Base-by-base conservation (phyloP, 2,113 vertebrate genomes). In the Budorcas taxicolor region DNA sequence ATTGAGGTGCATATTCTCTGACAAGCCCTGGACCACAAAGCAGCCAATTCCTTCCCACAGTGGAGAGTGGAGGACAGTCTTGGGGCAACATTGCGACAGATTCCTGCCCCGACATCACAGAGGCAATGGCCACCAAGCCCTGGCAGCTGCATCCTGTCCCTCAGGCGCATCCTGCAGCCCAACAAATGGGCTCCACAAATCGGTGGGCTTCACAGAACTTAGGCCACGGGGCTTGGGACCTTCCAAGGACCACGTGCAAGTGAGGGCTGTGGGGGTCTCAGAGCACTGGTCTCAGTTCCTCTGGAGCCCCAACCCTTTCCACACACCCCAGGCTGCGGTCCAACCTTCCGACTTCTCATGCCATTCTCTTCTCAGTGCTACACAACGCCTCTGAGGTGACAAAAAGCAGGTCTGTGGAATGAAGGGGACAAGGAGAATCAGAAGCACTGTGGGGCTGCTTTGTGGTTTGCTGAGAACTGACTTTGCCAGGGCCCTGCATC, bases 401-500 rank as follows among this genome's bases (percentile, higher is more conserved):
- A 43, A 43, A 43, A 43, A 43, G 43, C 43, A 43, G 43, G 43
- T 43, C 43, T 43, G 43, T 43, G 14, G 60, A 64, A 17, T 4
- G 33, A 67, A 67, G 16, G 64, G 17, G 64, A 36, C 2, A 0
- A 67, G 8, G 8, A 19, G 64, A 67, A 67, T 67, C 64, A 67
- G 64, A 67, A 67, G 64, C 64, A 67, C 33, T 10, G 17, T 67
- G 64, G 64, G 64, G 64, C 64, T n/a, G 33, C 31, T 10, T 16
- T n/a, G 33, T 3, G 33, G 7, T 36, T 67, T 67, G 64, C 15
- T 67, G 64, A 9, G 64, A 67, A 21, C 17, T 67, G 64, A 67
- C 8, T n/a, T 7, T n/a, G 33, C 62, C 1, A 0, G 33, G 16
- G 3, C 16, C 31, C 33, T 0, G 8, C 17, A 0, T 67, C 29